Conservation (phyloP, 2,113 vertebrate species). For the Nematolebias whitei region DNA sequence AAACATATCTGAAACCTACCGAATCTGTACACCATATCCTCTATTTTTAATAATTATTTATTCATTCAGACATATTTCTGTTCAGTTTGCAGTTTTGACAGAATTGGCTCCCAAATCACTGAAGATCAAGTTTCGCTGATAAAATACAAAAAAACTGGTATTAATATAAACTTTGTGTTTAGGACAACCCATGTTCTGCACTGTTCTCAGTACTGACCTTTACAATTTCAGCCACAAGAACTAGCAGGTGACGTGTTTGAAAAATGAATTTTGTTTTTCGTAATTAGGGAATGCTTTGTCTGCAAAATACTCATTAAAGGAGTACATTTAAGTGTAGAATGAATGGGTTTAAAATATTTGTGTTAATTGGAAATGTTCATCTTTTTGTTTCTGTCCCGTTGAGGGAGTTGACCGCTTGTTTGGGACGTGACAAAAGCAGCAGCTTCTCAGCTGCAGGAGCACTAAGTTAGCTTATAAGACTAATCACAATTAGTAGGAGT, state of each 20-base stretch:
- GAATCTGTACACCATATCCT: background rate
- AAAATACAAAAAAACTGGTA: background rate
- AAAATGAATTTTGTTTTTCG: background rate
- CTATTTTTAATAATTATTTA: too few relatives aligned
- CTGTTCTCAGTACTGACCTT: background rate
- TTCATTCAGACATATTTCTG: background rate
- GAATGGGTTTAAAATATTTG: too few relatives aligned
- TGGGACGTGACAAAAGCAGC: too few relatives aligned
- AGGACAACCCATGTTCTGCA: background rate
- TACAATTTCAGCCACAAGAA: background rate
- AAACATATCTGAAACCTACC: conserved; percentile 9
- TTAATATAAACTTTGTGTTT: background rate
- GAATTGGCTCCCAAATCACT: background rate
- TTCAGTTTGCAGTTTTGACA: background rate
- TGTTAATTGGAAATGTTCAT: too few relatives aligned
- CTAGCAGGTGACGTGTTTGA: background rate
- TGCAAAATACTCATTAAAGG: too few relatives aligned
- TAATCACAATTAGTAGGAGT: too few relatives aligned
- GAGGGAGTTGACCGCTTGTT: too few relatives aligned
- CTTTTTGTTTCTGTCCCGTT: too few relatives aligned
- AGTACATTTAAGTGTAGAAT: too few relatives aligned
- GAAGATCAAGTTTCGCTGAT: background rate
- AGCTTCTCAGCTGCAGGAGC: background rate
- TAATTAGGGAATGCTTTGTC: too few relatives aligned
- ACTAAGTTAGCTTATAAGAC: background rate